Base-by-base conservation (phyloP, 2,888 invertebrate genomes). In the Ethmia dodecea region DNA sequence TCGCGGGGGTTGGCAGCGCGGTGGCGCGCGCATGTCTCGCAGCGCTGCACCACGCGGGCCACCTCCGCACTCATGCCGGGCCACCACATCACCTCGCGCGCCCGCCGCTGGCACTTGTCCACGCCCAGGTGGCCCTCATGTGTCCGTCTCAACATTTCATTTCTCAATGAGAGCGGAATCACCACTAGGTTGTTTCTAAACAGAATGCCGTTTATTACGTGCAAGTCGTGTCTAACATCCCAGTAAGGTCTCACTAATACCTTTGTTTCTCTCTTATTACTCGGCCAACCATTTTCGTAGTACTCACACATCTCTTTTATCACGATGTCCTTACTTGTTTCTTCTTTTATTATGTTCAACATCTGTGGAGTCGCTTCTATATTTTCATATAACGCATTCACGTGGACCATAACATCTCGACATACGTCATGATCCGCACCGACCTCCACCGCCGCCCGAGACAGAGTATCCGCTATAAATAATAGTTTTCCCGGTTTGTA, bases 381-480 rank as follows among this genome's bases (percentile, higher is more conserved):
- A 11, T 13, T 29, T 3, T 29, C 25, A 14, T 9, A 29, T 4
- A 33, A 2, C 11, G 16, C 16, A 14, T 15, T 36, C 12, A 34
- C 37, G 11, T 40, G 38, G 2, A 40, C 29, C 1, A 15, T 16
- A 11, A 40, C 32, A n/a, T 43, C 36, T 3, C 40, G 24, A 8
- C 16, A 20, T 9, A 33, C 25, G 2, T 45, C 42, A 25, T 22
- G 24, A 5, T 39, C 12, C 13, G 13, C 5, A n/a, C 38, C 37
- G 28, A 22, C 15, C 15, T 39, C 35, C 3, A 27, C 42, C 8
- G 51, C 38, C 13, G 37, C 41, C 18, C 61, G 42, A 3, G 60
- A 61, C 13, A 67, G 37, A 15, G 59, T 49, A 37, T 65, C 61
- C 3, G 60, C 54, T 13, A 63, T 37, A 13, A 49, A 43, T 24